Base-by-base conservation (phyloP, 2,113 vertebrate genomes). In the Seriola quinqueradiata region DNA sequence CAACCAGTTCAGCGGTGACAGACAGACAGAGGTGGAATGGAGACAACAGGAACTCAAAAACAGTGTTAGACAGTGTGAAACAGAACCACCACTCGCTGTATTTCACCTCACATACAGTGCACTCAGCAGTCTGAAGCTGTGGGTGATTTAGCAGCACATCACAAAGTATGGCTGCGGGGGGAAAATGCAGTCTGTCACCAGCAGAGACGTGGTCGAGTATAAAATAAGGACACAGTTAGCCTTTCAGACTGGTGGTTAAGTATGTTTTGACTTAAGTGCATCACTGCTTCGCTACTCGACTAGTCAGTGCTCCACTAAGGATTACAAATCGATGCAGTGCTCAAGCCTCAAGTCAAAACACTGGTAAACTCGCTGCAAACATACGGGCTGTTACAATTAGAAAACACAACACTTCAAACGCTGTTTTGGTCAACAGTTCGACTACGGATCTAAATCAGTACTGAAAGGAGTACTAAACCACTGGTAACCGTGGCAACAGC, bases 111-210 rank as follows among this genome's bases (percentile, higher is more conserved):
- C 66, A 8, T 65, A 23, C 52, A 32, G 59, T 40, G 3, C 40
- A 70, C 23, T 60, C 81, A 83, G 61, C 81, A 83, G 68, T 67
- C 42, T 58, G 80, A 65, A 5, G 32, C 80, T 19, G 73, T 8
- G 52, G 60, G 60, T 66, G 68, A 83, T 83, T 77, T 75, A 68
- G 8, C 44, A 21, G 60, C 81, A 32, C 17, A 40, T 25, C 38
- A 21, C 13, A 52, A 42, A 57, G 25, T 63, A 40, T 6, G 16
- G 68, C 67, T 52, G 73, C 73, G 50, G 38, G 44, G 42, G 6
- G 40, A 28, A 57, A 44, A 16, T 64, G 28, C 1, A 59, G 32
- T 48, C 69, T 36, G 61, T 42, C 64, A 40, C 60, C 42, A 34
- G 23, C 73, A 59, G 68, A 67, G 67, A 70, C 5, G 81, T 38